A percentile compares a stretch with the other conserved stretches of the same genome.
Evolutionary conservation across 64 coral and sea anemone genomes (phyloP).

Genomic region (Montipora cactus): DNA sequence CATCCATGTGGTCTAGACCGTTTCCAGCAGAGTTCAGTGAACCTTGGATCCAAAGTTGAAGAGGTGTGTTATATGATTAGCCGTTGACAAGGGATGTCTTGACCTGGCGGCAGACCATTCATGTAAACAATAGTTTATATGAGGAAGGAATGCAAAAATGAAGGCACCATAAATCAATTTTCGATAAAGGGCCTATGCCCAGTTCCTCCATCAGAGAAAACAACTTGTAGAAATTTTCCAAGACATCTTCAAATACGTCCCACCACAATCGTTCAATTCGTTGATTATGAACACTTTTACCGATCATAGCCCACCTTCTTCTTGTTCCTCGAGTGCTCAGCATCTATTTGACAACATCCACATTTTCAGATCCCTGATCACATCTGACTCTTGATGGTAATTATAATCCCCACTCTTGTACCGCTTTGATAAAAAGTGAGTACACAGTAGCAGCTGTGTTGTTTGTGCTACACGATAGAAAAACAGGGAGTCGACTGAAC

Average conservation of each 20-base stretch:
- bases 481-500: slow-evolving; percentile 9
- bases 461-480: slow-evolving; percentile 7
- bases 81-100: slow-evolving; percentile 35
- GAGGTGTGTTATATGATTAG: too few species aligned
- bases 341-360: slow-evolving; percentile 18
- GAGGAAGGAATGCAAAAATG: slow-evolving; percentile 35
- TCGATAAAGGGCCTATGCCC: slow-evolving; percentile 38
- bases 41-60: too few species aligned
- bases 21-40: too few species aligned
- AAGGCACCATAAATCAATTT: slow-evolving; percentile 65
- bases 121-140: slow-evolving; percentile 46
- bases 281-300: slow-evolving; percentile 67
- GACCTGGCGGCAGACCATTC: slow-evolving; percentile 61
- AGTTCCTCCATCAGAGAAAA: slow-evolving; percentile 62
- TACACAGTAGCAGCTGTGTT: slow-evolving; percentile 19
- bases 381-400: slow-evolving; percentile 3
- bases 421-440: slow-evolving; percentile 1
- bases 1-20: too few species aligned
- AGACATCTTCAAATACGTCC: slow-evolving; percentile 60
- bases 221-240: slow-evolving; percentile 36
- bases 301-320: slow-evolving; percentile 46
- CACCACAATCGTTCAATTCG: slow-evolving; percentile 31
- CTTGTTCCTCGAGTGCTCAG: slow-evolving; percentile 54
- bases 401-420: neutral
- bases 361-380: neutral